Evolutionary conservation across 2,113 vertebrate genomes (phyloP), one percentile per base, ranked within the genome.

Genomic region (Arvicanthis niloticus): DNA sequence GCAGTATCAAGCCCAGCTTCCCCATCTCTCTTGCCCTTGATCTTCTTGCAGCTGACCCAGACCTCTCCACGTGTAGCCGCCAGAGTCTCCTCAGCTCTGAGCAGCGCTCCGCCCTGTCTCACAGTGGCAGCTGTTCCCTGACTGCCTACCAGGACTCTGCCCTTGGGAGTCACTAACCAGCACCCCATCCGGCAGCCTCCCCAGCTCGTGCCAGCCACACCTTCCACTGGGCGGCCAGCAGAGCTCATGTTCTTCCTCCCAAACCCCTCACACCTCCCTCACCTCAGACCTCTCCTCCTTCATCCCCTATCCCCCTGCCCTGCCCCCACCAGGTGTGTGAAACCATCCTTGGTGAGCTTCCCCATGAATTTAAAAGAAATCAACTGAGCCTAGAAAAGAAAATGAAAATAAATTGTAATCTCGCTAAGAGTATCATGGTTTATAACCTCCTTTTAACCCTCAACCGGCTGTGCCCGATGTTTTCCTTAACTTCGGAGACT

Each of bases 371-470:
- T 60, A 24, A 73, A 51, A 93, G 34, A 80, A 65, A 60, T 31
- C 45, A 93, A 19, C 80, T 95, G 72, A 21, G 17, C 34, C 42
- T 53, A 53, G 89, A 88, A 78, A 91, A 75, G 19, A 77, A 96
- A 95, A 65, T 7, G 42, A 72, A 92, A 67, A n/a, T 65, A 45
- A 91, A 12, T 70, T 5, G 24, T 45, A 70, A 78, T 70, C 65
- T 88, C 34, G 77, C 42, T 42, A 19, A 4, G 56, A 73, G 26
- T 37, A 5, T 42, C 40, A 0, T 62, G 8, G 51, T 86, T 92
- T 37, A 67, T 76, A 90, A 58, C 31, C 17, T 56, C 45, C 72
- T 68, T 68, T 45, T 31, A 70, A 85, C 68, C 40, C 24, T 82
- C 53, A 70, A 67, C 72, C 2, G 9, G 12, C 56, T 45, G 10